Percentiles rank a stretch among this genome's conserved stretches.
These are phyloP conservation scores for Ammodytes marinus DNA, from an alignment of 2,113 vertebrate genomes.

Conservation along the genomic window DNA sequence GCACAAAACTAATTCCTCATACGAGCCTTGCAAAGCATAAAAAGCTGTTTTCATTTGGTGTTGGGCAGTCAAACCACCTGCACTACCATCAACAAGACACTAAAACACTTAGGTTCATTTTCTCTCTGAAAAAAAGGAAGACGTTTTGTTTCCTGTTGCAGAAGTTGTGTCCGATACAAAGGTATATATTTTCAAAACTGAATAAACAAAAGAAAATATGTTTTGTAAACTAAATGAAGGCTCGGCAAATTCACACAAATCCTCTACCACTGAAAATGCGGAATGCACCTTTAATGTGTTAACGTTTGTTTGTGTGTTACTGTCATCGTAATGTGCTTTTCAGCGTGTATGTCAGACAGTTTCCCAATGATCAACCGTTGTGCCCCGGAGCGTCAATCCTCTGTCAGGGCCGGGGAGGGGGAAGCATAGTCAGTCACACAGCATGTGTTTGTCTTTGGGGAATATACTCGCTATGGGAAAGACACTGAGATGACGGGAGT, in stretches of 20 bases:
- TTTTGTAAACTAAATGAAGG: background rate
- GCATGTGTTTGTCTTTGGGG: background rate
- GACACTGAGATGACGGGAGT: background rate
- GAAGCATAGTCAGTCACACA: conserved; percentile 16
- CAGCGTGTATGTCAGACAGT: background rate
- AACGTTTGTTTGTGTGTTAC: background rate
- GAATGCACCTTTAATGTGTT: background rate
- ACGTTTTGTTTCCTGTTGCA: background rate
- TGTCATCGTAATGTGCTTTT: background rate
- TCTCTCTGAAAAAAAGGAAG: background rate
- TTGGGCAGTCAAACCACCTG: conserved; percentile 12
- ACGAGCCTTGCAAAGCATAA: conserved; percentile 10
- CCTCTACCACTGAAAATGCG: background rate
- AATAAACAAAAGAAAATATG: too few relatives aligned
- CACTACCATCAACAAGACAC: background rate
- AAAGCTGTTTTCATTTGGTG: conserved; percentile 33
- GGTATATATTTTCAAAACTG: background rate
- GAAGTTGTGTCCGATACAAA: conserved; percentile 10
- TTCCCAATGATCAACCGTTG: background rate
- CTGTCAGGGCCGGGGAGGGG: background rate
- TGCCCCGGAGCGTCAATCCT: background rate
- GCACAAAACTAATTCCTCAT: background rate
- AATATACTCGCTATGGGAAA: background rate
- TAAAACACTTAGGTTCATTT: background rate
- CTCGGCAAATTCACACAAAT: too few relatives aligned